phyloP scores from a whole-genome alignment of 2,888 invertebrate genomes.

The Taenaris catops region DNA sequence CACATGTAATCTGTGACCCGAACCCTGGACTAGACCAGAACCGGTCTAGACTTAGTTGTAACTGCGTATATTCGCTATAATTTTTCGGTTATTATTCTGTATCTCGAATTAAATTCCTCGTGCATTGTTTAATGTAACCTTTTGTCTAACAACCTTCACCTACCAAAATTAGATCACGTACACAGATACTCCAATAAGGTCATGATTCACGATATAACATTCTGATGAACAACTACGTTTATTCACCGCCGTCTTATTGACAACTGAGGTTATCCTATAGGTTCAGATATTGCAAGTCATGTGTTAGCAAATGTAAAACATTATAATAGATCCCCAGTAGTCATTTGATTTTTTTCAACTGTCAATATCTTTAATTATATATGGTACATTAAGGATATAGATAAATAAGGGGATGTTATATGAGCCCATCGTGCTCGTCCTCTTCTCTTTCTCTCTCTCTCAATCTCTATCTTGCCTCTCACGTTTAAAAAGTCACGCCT shows the following conservation, averaged over 20 bases:
- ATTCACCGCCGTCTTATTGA: slow-evolving; percentile 15
- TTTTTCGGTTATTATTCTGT: slow-evolving; percentile 13
- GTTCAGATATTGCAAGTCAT: slow-evolving; percentile 17
- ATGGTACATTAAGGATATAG: no score
- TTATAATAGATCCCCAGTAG: no score
- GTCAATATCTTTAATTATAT: no score
- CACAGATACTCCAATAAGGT: slow-evolving; percentile 27
- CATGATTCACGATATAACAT: slow-evolving; percentile 26
- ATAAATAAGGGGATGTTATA: no score
- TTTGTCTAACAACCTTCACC: slow-evolving; percentile 26
- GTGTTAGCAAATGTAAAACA: background rate
- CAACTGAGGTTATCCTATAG: slow-evolving; percentile 20
- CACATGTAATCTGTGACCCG: no score
- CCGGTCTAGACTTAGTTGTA: slow-evolving; percentile 25
- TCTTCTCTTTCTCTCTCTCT: no score
- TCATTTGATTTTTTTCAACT: no score
- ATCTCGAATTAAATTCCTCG: slow-evolving; percentile 12
- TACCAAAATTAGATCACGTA: slow-evolving; percentile 32
- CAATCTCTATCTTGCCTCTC: no score
- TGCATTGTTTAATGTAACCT: slow-evolving; percentile 20
- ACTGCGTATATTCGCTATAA: slow-evolving; percentile 18
- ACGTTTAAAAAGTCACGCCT: no score
- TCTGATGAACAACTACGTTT: slow-evolving; percentile 22
- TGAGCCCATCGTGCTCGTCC: no score
- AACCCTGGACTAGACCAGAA: slow-evolving; percentile 28